Evolutionary conservation across 2,888 invertebrate genomes (phyloP), one percentile per base, ranked within the genome.

Genomic region (Rapana venosa): DNA sequence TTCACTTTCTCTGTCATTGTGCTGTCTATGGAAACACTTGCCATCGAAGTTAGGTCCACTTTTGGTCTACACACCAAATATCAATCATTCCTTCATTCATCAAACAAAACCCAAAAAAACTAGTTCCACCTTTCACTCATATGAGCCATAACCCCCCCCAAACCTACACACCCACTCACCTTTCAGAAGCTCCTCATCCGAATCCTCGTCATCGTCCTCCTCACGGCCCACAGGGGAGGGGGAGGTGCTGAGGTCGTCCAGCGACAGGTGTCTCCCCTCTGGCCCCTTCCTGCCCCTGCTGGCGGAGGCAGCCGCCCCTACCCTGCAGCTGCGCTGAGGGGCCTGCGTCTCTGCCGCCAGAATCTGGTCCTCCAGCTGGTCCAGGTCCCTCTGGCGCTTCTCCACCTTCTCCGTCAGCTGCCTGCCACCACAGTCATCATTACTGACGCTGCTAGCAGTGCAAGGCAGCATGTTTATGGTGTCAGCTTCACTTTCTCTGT

Each of bases 391-490:
- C 58, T 91, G 84, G 35, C 90, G 88, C 85, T 87, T 89, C 47
- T 92, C 92, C 47, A 92, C 87, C 58, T 91, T 90, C 22, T 91
- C 90, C 70, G 90, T 87, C 74, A 91, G 83, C 36, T 92, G 91
- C 32, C 92, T 92, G 90, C 22, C 70, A n/a, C 4, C 30, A 32
- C 30, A 79, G 17, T 1, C 79, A 79, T 26, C 11, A 11, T 17
- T 26, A 79, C 79, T 17, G 15, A 79, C 79, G 13, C 79, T n/a
- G n/a, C n/a, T n/a, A n/a, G n/a, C n/a, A n/a, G n/a, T n/a, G n/a
- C n/a, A n/a, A n/a, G n/a, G n/a, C n/a, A n/a, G n/a, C n/a, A n/a
- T n/a, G n/a, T n/a, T n/a, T n/a, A n/a, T n/a, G n/a, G n/a, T n/a
- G n/a, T n/a, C n/a, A n/a, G n/a, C n/a, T n/a, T n/a, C n/a, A n/a